phyloP scores from a whole-genome alignment of 2,797 vertebrate genomes.

The Syngnathus acus region DNA sequence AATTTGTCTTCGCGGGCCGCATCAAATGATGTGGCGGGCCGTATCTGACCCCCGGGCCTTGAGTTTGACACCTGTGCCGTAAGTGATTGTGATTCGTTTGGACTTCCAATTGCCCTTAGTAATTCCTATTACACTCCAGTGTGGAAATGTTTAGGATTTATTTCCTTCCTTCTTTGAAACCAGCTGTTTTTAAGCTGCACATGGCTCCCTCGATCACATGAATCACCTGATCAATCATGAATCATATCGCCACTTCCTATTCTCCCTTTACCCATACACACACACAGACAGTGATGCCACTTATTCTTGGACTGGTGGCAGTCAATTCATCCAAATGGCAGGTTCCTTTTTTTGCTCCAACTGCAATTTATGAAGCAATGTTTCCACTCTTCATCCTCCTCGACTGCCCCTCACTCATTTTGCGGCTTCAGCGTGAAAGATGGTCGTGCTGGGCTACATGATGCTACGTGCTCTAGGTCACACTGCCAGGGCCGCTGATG shows the following conservation, averaged over 20 bases:
- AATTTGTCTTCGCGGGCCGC: no score
- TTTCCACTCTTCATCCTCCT: constrained; percentile 2
- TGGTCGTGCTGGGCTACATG: neutral
- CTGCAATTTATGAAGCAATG: constrained; percentile 3
- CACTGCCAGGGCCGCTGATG: neutral
- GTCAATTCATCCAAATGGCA: constrained; percentile 4
- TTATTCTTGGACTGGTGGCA: constrained; percentile 2
- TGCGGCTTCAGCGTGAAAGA: neutral
- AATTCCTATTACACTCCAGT: neutral
- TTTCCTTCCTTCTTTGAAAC: neutral
- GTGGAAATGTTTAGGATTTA: neutral
- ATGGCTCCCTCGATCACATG: neutral
- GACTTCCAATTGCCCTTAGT: neutral
- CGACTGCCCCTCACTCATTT: neutral
- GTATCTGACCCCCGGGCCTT: no score
- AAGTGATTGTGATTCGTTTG: neutral
- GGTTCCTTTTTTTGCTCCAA: neutral
- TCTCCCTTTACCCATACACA: constrained; percentile 2
- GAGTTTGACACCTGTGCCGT: no score
- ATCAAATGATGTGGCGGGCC: no score
- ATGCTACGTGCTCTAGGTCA: neutral
- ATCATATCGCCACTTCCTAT: neutral
- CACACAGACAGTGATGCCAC: neutral
- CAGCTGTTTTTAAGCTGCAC: neutral
- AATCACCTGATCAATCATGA: neutral